Evolutionary conservation across 2,113 vertebrate genomes (phyloP).

Genomic region (Acanthisitta chloris): DNA sequence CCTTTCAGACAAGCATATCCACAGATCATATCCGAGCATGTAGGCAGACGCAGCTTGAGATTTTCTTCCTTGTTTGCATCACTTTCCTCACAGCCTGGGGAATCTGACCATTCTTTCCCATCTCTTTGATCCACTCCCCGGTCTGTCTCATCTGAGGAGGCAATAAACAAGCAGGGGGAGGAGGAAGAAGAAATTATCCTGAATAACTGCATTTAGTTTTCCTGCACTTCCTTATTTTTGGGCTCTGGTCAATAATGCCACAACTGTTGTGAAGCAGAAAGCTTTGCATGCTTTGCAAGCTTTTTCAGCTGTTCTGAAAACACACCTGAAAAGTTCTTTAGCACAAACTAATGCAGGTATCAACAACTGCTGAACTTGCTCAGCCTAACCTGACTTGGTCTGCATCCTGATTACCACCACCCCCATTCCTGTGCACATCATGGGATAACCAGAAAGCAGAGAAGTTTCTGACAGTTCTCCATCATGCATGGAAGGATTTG

Average conservation of each 20-base stretch:
- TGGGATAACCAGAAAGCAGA: background rate
- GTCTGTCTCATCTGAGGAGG: constrained; percentile 75
- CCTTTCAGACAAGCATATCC: constrained; percentile 95
- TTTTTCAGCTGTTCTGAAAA: background rate
- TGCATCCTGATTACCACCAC: accelerated
- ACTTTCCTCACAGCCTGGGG: constrained; percentile 83
- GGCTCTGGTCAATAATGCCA: background rate
- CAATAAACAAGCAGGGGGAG: background rate
- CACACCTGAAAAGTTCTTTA: background rate
- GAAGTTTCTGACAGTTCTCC: background rate
- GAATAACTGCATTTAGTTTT: background rate
- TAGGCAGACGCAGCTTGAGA: constrained; percentile 85
- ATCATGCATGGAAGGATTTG: background rate
- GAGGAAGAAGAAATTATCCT: background rate
- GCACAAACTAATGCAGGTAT: background rate
- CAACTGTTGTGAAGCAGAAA: background rate
- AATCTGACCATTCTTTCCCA: constrained; percentile 74
- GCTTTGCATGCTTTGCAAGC: background rate
- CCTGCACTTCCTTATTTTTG: background rate
- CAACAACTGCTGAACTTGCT: background rate
- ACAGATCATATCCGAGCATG: constrained; percentile 95
- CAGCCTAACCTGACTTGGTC: background rate
- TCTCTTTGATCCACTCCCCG: constrained; percentile 91
- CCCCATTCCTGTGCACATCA: background rate
- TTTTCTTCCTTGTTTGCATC: constrained; percentile 83